Evolutionary conservation across 2,113 vertebrate species (phyloP), one percentile per base, ranked within the genome.

Genomic region (Spea bombifrons): DNA sequence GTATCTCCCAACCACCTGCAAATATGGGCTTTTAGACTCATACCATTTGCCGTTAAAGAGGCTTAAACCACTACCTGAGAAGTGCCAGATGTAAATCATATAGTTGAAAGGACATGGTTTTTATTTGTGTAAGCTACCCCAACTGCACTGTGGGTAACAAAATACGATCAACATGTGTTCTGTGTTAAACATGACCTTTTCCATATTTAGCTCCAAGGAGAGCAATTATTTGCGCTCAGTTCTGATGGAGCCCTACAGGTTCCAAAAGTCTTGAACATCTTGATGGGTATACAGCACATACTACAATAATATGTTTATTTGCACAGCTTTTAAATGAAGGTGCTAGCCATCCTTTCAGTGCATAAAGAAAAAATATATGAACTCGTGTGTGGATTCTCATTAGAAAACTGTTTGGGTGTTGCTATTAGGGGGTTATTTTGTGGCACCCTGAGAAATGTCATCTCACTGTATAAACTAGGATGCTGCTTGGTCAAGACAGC

Each of bases 131-230:
- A 69, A 57, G 52, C 75, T 61, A 69, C 53, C 52, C 66, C 49
- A 76, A 61, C 66, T 76, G 75, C 44, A 61, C n/a, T 61, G 44
- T 49, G 66, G 66, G 59, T 76, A 59, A 45, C 75, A 76, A 76
- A 76, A 76, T 76, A 69, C 69, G 75, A 69, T 59, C 45, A 69
- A 57, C 66, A 76, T 76, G 75, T 76, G 66, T 61, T 59, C 13
- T 69, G 59, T 69, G 66, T 76, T 76, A 76, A 76, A 61, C 53
- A 44, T 61, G 75, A 76, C 66, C 75, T 76, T 49, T 76, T 76
- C 75, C 46, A 57, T 76, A 52, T 15, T 48, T 10, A 59, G 15
- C 63, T 13, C 65, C 53, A 44, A 76, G 50, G n/a, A 17, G 53
- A 7, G 66, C 15, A 76, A 15, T 69, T 53, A 76, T 57, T 8